A percentile compares a stretch with the other conserved stretches of the same genome.
These are phyloP conservation scores for Steinernema carpocapsae DNA, from an alignment of 2,888 invertebrate genomes.

Conservation along the genomic window DNA sequence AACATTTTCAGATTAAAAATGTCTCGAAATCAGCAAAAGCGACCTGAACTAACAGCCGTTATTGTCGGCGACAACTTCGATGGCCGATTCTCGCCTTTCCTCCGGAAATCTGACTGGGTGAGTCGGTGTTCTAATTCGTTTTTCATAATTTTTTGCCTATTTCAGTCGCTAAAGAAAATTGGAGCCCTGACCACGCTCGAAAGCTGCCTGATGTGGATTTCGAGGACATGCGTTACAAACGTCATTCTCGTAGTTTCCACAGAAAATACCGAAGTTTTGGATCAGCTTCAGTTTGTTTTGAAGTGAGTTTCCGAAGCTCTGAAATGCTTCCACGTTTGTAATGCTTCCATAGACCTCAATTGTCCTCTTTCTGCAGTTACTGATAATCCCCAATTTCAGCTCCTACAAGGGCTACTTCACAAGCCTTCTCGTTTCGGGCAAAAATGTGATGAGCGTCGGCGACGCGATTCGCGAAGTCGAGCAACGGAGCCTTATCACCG, in stretches of 20 bases:
- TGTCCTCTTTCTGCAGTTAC: neutral
- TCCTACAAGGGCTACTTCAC: neutral
- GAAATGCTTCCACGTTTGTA: no score
- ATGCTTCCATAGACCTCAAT: neutral
- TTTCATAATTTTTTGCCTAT: neutral
- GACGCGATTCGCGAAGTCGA: constrained; percentile 60
- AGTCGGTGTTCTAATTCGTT: neutral
- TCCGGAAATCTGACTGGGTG: neutral
- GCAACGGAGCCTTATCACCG: constrained; percentile 49
- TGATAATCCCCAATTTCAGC: neutral
- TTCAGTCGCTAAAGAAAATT: neutral
- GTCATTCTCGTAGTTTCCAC: neutral
- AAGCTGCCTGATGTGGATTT: neutral
- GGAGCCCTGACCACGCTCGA: constrained; percentile 4
- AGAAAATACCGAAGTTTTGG: neutral
- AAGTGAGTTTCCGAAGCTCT: no score
- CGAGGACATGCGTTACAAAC: neutral
- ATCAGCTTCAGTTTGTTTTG: no score
- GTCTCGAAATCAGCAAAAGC: neutral
- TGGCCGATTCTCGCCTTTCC: constrained; percentile 46
- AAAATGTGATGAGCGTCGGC: constrained; percentile 51
- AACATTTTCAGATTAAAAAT: neutral
- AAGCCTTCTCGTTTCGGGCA: constrained; percentile 41
- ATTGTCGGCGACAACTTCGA: constrained; percentile 49
- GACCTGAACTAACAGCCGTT: constrained; percentile 44